Percentiles rank a stretch among this genome's conserved stretches.
These are phyloP conservation scores for Pelusios castaneus DNA, from an alignment of 2,113 vertebrate genomes.

Conservation along the genomic window DNA sequence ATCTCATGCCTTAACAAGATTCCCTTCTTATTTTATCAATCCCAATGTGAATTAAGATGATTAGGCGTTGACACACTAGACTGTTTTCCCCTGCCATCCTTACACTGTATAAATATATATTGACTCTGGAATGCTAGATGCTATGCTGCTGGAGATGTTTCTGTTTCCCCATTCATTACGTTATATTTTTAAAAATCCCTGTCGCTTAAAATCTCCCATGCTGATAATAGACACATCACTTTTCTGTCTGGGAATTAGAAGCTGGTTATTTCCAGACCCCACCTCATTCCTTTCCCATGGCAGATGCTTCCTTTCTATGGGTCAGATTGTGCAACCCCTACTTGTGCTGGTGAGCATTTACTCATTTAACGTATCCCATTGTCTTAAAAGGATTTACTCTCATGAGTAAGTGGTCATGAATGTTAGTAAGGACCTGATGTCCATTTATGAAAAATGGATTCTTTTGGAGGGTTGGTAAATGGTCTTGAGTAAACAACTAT, in stretches of 20 bases:
- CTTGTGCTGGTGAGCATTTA: not conserved
- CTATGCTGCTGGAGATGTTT: not conserved
- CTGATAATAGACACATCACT: not conserved
- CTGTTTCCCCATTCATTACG: not conserved
- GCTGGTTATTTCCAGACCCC: not conserved
- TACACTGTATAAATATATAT: constrained; percentile 8
- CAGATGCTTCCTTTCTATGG: not conserved
- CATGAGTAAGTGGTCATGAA: not conserved
- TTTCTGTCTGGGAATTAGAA: not conserved
- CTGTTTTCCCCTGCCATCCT: constrained; percentile 23
- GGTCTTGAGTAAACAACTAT: not conserved
- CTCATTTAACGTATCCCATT: not conserved
- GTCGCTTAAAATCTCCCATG: not conserved
- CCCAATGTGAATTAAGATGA: constrained; percentile 20
- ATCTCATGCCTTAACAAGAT: constrained; percentile 11
- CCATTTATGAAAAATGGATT: not conserved
- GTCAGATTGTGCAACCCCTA: not conserved
- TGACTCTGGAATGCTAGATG: not conserved
- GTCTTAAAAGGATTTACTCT: not conserved
- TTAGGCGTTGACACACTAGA: constrained; percentile 42
- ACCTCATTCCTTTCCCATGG: not conserved
- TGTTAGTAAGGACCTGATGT: not conserved
- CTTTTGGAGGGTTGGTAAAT: not conserved
- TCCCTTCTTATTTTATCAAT: constrained; percentile 29
- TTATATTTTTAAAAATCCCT: constrained; percentile 10